A percentile compares a stretch with the other conserved stretches of the same genome.
These are phyloP conservation scores for Halcyon leucocephala DNA, from an alignment of 2,797 vertebrate species.

Conservation along the genomic window DNA sequence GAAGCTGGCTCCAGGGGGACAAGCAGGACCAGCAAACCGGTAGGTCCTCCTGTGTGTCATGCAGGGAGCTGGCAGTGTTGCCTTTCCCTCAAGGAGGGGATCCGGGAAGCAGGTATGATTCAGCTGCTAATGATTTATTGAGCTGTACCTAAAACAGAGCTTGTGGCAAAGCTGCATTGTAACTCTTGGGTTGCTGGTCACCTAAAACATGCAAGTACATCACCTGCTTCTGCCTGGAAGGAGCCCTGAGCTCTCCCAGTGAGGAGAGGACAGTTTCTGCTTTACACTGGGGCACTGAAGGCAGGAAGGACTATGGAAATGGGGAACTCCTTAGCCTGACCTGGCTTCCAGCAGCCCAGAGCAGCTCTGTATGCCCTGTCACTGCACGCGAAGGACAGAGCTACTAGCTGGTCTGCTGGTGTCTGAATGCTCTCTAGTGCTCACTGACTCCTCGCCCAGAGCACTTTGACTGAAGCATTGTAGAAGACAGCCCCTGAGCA, in stretches of 20 bases:
- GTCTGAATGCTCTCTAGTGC: not conserved
- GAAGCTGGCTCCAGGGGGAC: not conserved
- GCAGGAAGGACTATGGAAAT: not conserved
- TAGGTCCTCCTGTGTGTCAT: not conserved
- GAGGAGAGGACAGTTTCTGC: not conserved
- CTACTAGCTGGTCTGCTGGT: not conserved
- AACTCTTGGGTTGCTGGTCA: not conserved
- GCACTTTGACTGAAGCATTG: fast-evolving
- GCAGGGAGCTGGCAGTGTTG: not conserved
- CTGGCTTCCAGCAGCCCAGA: not conserved
- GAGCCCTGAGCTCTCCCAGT: not conserved
- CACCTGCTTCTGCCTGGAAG: not conserved
- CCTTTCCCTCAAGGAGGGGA: not conserved
- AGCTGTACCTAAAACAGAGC: not conserved
- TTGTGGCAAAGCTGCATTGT: not conserved
- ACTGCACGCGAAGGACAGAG: not conserved
- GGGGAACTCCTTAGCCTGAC: not conserved
- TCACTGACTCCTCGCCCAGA: not conserved
- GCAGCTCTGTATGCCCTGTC: not conserved
- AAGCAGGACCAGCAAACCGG: not conserved
- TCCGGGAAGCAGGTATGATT: not conserved
- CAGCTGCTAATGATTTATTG: slow-evolving; percentile 9
- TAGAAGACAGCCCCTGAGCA: not conserved
- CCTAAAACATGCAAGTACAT: not conserved
- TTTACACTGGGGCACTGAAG: not conserved